A percentile compares a stretch with the other conserved stretches of the same genome.
Conservation (phyloP, 2,113 vertebrate genomes). For the Chunga burmeisteri region DNA sequence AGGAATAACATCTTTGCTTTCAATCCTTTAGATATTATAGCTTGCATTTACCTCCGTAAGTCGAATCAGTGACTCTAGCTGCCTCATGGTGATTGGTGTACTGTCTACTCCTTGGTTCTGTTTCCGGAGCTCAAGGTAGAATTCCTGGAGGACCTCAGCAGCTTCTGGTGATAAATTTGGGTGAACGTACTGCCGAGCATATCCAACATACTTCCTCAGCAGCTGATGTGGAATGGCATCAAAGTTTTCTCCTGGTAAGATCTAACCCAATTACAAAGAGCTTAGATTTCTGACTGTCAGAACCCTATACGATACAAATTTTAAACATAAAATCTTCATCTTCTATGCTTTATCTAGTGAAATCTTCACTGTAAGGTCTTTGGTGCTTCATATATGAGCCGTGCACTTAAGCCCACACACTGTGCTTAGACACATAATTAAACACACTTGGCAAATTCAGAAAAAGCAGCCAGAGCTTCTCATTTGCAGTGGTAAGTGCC, state of each 20-base stretch:
- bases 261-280: slow-evolving; percentile 63
- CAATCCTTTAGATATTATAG: background rate
- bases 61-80: slow-evolving; percentile 93
- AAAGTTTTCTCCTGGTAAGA: slow-evolving; percentile 80
- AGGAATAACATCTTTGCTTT: background rate
- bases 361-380: background rate
- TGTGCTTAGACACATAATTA: background rate
- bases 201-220: slow-evolving; percentile 92
- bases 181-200: slow-evolving; percentile 92
- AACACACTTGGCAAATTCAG: background rate
- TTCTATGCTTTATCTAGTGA: background rate
- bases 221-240: slow-evolving; percentile 90
- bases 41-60: slow-evolving; percentile 84
- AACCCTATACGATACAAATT: background rate
- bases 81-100: slow-evolving; percentile 95
- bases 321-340: background rate
- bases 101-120: slow-evolving; percentile 85
- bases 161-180: slow-evolving; percentile 86
- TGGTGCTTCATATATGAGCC: background rate
- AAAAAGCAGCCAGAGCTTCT: background rate
- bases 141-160: slow-evolving; percentile 87
- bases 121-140: slow-evolving; percentile 91
- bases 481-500: background rate
- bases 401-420: background rate
- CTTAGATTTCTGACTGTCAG: background rate